A percentile compares a stretch with the other conserved stretches of the same genome.
phyloP scores from a whole-genome alignment of 2,113 vertebrate genomes.

The Apteryx mantelli region DNA sequence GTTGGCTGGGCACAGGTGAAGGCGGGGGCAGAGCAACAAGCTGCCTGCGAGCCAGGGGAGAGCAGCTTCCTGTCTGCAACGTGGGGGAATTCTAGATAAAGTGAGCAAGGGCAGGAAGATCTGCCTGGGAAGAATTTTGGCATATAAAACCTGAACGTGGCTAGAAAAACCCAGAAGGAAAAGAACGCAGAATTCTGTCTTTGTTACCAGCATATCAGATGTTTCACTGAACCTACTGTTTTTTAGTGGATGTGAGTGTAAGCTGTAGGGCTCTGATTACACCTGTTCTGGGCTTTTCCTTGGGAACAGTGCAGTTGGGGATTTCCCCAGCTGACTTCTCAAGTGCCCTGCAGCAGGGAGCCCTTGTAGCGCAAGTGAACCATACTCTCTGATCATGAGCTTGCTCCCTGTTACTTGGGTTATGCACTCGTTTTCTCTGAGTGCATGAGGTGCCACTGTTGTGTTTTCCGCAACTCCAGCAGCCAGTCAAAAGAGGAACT shows the following conservation, averaged over 20 bases:
- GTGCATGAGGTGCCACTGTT: rapidly evolving
- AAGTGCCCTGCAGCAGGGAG: background rate
- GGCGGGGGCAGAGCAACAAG: no score
- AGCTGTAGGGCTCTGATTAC: background rate
- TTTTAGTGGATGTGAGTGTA: background rate
- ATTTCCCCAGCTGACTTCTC: background rate
- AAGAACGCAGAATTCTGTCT: background rate
- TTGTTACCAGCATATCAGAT: background rate
- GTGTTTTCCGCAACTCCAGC: background rate
- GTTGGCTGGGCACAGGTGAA: background rate
- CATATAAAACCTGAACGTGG: background rate
- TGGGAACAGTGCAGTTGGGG: background rate
- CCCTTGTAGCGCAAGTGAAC: background rate
- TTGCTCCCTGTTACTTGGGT: background rate
- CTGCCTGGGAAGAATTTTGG: background rate
- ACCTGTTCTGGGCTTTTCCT: background rate
- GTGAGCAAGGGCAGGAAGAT: background rate
- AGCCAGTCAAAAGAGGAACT: background rate
- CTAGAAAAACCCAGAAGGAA: background rate
- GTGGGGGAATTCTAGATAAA: background rate
- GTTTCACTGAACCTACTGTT: background rate
- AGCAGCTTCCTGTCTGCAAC: background rate
- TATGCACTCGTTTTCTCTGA: background rate
- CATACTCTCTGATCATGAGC: background rate
- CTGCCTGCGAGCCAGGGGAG: background rate